These are phyloP conservation scores for Chrysomallon squamiferum DNA, from an alignment of 1,140 invertebrate species.

Conservation along the genomic window DNA sequence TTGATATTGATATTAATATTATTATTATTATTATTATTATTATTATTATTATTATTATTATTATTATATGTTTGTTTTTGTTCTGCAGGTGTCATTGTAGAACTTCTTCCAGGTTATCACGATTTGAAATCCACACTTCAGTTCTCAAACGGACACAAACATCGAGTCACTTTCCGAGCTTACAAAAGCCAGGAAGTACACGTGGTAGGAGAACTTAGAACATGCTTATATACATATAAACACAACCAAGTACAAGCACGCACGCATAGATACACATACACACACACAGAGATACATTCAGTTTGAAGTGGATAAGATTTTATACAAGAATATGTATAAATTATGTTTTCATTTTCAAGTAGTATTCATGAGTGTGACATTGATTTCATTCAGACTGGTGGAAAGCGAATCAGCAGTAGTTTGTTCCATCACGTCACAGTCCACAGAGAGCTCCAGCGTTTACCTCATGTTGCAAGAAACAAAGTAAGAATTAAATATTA, in stretches of 20 bases:
- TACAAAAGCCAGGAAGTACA: slow-evolving; percentile 29
- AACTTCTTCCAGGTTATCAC: slow-evolving; percentile 28
- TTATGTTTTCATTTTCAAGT: too few relatives aligned
- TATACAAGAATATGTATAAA: background rate
- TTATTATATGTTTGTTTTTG: too few relatives aligned
- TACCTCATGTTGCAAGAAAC: slow-evolving; percentile 5
- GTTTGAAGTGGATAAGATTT: background rate
- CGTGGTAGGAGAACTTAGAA: slow-evolving; percentile 21
- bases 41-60: too few relatives aligned
- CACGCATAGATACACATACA: too few relatives aligned
- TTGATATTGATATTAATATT: too few relatives aligned
- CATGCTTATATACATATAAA: background rate
- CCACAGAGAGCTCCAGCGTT: slow-evolving; percentile 7
- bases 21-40: too few relatives aligned
- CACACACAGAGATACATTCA: background rate
- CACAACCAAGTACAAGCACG: background rate
- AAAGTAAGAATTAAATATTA: slow-evolving; percentile 6
- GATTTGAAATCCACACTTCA: slow-evolving; percentile 21
- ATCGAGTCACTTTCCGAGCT: slow-evolving; percentile 14
- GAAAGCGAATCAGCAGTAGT: slow-evolving; percentile 14
- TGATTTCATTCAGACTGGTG: slow-evolving; percentile 24
- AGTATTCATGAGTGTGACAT: too few relatives aligned
- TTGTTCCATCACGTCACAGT: slow-evolving; percentile 25
- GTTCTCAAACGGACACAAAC: slow-evolving; percentile 1
- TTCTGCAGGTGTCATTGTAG: slow-evolving; percentile 20